phyloP scores from a whole-genome alignment of 2,113 vertebrate genomes.

The Myanophis thanlyinensis region DNA sequence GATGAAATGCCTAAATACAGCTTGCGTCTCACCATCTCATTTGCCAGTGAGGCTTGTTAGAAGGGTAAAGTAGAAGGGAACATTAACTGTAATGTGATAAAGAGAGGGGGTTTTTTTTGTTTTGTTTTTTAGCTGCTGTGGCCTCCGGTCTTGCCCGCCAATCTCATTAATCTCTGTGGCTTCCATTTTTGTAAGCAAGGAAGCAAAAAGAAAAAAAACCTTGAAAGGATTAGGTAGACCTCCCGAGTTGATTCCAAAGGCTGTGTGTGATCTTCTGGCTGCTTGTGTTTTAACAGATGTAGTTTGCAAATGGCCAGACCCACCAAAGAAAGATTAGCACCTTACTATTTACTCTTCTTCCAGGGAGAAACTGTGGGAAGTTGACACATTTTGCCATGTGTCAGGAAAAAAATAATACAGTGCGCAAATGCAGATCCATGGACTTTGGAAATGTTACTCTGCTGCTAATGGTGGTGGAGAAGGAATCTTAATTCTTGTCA shows the following conservation, averaged over 20 bases:
- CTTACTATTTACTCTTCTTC: constrained; percentile 18
- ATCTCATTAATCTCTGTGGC: neutral
- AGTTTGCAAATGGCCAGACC: constrained; percentile 23
- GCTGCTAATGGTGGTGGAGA: neutral
- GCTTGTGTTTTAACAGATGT: constrained; percentile 26
- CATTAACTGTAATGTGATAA: neutral
- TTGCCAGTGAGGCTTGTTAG: neutral
- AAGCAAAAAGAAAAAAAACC: neutral
- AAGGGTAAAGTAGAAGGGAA: neutral
- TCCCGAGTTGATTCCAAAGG: constrained; percentile 9
- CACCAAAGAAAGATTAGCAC: constrained; percentile 14
- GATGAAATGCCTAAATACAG: neutral
- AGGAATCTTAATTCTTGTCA: neutral
- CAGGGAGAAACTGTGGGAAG: constrained; percentile 20
- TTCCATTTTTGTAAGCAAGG: neutral
- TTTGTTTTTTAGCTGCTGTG: neutral
- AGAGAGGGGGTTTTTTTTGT: neutral
- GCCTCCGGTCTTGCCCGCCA: neutral
- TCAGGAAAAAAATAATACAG: constrained; percentile 12
- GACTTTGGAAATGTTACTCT: neutral
- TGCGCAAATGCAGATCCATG: neutral
- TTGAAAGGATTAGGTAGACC: accelerated
- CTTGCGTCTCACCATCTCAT: neutral
- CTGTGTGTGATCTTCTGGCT: constrained; percentile 19
- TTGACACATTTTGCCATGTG: constrained; percentile 16